Percentiles rank a stretch among this genome's conserved stretches.
phyloP scores from a whole-genome alignment of 2,797 vertebrate species.

The Melanogrammus aeglefinus region DNA sequence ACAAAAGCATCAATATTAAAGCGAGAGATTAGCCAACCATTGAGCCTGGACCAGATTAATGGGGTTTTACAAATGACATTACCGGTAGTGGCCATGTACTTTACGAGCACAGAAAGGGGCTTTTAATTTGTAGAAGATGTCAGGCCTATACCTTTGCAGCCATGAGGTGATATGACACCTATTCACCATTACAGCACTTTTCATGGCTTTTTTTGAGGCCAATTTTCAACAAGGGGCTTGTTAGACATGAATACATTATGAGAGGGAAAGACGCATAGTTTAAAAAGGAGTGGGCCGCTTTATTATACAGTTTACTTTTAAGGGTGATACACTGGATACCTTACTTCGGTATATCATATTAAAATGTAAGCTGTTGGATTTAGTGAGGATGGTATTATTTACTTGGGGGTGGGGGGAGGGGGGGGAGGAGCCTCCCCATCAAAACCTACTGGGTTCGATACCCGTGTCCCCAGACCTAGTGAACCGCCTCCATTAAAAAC shows the following conservation, averaged over 20 bases:
- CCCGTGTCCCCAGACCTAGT: neutral
- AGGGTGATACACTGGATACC: neutral
- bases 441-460: too few relatives aligned
- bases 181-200: neutral
- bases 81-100: conserved; percentile 31
- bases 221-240: conserved; percentile 11
- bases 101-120: conserved; percentile 4
- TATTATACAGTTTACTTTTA: conserved; percentile 2
- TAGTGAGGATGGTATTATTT: too few relatives aligned
- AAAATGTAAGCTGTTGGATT: too few relatives aligned
- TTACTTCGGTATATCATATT: neutral
- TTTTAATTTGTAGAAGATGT: conserved; percentile 22
- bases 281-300: neutral
- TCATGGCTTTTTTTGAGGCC: neutral
- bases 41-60: conserved; percentile 35
- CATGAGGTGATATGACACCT: conserved; percentile 14
- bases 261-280: neutral
- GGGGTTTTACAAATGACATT: conserved; percentile 32
- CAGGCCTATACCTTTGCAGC: conserved; percentile 11
- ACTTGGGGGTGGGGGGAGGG: too few relatives aligned
- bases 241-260: conserved; percentile 9
- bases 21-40: conserved; percentile 44
- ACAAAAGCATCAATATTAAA: conserved; percentile 40
- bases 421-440: too few relatives aligned
- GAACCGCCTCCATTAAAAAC: neutral